Evolutionary conservation across 2,797 vertebrate genomes (phyloP), one percentile per base, ranked within the genome.

Genomic region (Parauchenoglanis punctatus): DNA sequence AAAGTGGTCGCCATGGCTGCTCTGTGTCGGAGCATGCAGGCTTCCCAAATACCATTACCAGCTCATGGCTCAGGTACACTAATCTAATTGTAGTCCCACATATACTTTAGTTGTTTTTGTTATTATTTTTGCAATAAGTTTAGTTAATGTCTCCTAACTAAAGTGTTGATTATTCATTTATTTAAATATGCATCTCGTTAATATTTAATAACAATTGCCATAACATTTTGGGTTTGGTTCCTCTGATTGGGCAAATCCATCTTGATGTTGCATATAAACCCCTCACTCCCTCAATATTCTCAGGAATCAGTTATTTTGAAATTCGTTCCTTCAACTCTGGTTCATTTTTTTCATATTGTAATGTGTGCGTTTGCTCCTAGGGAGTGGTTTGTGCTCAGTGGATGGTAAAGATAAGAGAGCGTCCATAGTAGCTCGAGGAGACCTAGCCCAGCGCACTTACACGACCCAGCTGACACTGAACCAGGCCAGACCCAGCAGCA

Each of bases 1-100:
- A 99, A 99, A 98, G 97, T 97, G 83, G 97, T 97, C 83, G 97
- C 97, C 12, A 97, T 98, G 96, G 97, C 97, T 81, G 96, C 97
- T 5, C 93, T 98, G 49, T 97, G 96, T 92, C 95, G 95, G 85
- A 98, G 97, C 93, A 97, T 97, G 96, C 97, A 98, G 94, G 95
- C 93, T 68, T 93, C 94, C 80, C 96, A 96, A 80, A 94, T 95
- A 87, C 94, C 95, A 82, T 95, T 95, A 86, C 86, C 93, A 86
- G 89, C 90, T 91, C 93, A 94, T 89, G 93, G 94, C 90, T 89
- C 95, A 94, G 97, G 97, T 97, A 94, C 28, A 8, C 11, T 20
- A 25, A 83, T 61, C 11, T 44, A 61, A 59, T 40, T 11, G 7
- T 31, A 31, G 52, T 28, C 3, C 8, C 17, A 23, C 17, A 35